A percentile compares a stretch with the other conserved stretches of the same genome.
These are phyloP conservation scores for Trichoplusia ni DNA, from an alignment of 1,140 invertebrate species.

Conservation along the genomic window DNA sequence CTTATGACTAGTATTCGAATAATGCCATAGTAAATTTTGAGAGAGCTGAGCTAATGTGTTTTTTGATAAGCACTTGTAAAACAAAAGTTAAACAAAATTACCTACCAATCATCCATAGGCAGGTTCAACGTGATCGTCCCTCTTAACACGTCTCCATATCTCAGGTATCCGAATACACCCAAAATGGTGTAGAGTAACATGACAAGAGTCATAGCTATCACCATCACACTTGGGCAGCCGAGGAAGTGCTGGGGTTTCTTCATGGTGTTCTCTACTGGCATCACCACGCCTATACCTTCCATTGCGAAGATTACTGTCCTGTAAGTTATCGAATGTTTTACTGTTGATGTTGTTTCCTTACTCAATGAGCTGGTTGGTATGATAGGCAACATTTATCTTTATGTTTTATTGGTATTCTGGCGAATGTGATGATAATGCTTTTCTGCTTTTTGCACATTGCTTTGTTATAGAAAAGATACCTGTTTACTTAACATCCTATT, in stretches of 20 bases:
- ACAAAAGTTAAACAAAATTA: constrained; percentile 54
- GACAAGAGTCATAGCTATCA: constrained; percentile 90
- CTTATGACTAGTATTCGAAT: too few species aligned
- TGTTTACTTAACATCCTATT: too few species aligned
- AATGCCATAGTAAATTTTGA: too few species aligned
- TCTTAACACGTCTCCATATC: constrained; percentile 86
- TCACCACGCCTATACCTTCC: constrained; percentile 91
- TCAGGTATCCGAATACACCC: constrained; percentile 93
- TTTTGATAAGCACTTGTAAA: too few species aligned
- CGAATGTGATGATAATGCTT: too few species aligned
- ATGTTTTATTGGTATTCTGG: too few species aligned
- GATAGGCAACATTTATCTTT: too few species aligned
- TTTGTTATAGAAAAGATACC: too few species aligned
- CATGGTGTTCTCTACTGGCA: constrained; percentile 96
- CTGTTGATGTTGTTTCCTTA: too few species aligned
- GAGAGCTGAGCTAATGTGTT: too few species aligned
- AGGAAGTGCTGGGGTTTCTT: constrained; percentile 89
- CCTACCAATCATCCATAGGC: constrained; percentile 84
- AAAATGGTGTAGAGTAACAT: constrained; percentile 87
- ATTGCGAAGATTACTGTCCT: constrained; percentile 91
- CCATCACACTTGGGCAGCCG: constrained; percentile 91
- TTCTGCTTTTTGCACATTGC: too few species aligned
- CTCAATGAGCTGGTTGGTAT: too few species aligned
- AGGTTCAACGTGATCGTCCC: constrained; percentile 89
- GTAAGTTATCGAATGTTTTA: constrained; percentile 35